phyloP scores from a whole-genome alignment of 2,888 invertebrate genomes.

The Amphipyra tragopoginis region DNA sequence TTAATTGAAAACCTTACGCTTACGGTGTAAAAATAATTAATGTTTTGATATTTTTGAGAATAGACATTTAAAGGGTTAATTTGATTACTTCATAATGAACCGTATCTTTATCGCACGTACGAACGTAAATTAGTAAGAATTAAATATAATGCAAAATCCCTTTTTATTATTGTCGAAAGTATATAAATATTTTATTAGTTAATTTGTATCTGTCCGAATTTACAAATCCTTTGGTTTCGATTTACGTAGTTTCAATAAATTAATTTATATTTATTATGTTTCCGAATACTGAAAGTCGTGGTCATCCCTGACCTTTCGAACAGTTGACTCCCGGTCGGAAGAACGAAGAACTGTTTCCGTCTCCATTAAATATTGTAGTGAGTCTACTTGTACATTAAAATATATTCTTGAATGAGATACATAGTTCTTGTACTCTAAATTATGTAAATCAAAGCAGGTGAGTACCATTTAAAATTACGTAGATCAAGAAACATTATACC shows the following conservation, averaged over 20 bases:
- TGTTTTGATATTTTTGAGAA: no score
- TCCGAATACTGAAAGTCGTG: conserved; percentile 13
- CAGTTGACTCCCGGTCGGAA: conserved; percentile 12
- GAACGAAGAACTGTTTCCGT: conserved; percentile 16
- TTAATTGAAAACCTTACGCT: no score
- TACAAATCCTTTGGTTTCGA: background rate
- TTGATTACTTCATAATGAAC: no score
- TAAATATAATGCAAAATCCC: no score
- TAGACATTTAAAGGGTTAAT: no score
- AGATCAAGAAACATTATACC: conserved; percentile 17
- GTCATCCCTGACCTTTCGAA: conserved; percentile 41
- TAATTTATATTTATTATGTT: conserved; percentile 14
- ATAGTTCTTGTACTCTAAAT: conserved; percentile 42
- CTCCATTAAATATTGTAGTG: conserved; percentile 32
- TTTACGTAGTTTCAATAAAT: conserved; percentile 10
- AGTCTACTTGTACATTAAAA: conserved; percentile 38
- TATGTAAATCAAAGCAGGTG: conserved; percentile 32
- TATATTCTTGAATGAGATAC: conserved; percentile 37
- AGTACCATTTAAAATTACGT: conserved; percentile 33
- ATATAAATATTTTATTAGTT: no score
- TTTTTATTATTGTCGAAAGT: no score
- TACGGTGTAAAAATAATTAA: no score
- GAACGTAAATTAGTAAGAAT: no score
- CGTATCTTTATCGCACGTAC: no score
- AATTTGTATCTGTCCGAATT: no score